Conservation (phyloP, 2,113 vertebrate species). For the Machaerirhynchus nigripectus region DNA sequence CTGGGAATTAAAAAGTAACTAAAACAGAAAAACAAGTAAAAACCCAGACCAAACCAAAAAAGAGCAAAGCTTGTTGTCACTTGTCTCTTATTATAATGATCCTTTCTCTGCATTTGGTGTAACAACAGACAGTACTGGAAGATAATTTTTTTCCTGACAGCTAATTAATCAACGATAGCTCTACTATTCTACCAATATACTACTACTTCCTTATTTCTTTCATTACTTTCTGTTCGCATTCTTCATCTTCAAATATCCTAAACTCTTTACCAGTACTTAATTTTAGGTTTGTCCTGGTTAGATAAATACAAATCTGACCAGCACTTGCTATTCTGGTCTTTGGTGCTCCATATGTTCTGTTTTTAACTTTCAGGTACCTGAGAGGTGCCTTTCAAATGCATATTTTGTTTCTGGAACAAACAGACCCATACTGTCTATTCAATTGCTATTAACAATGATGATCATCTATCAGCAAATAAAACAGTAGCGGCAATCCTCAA, state of each 20-base stretch:
- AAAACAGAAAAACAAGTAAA: neutral
- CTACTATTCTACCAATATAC: neutral
- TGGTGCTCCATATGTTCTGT: neutral
- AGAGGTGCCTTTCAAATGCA: neutral
- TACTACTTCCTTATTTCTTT: neutral
- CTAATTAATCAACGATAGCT: neutral
- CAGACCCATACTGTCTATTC: accelerated
- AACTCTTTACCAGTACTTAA: neutral
- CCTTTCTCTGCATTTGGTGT: neutral
- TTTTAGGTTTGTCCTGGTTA: neutral
- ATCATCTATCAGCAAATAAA: neutral
- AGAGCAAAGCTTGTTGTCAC: neutral
- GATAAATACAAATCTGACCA: neutral
- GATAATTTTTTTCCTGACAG: neutral
- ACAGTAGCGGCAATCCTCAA: neutral
- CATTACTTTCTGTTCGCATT: neutral
- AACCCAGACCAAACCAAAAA: neutral
- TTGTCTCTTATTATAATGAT: neutral
- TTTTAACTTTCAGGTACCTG: neutral
- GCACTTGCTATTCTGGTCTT: neutral
- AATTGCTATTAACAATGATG: neutral
- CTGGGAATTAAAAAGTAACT: neutral
- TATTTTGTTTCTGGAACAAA: neutral
- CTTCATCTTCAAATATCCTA: neutral
- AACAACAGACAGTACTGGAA: neutral